Conservation (phyloP, 2,888 invertebrate genomes). For the Ecdyonurus torrentis region DNA sequence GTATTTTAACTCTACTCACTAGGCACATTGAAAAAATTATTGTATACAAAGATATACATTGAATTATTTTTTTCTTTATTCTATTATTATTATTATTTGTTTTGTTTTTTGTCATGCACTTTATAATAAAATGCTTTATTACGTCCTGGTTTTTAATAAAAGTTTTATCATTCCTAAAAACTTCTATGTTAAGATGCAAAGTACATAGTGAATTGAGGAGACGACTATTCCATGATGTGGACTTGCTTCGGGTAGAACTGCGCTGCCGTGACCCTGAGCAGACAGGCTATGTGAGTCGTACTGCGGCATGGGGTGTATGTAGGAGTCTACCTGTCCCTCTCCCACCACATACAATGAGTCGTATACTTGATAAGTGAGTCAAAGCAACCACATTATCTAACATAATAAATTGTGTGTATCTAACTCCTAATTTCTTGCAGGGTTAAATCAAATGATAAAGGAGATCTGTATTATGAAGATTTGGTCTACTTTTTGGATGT, state of each 20-base stretch:
- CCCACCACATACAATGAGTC: background rate
- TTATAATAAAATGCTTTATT: constrained; percentile 6
- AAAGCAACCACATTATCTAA: background rate
- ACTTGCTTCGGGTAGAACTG: constrained; percentile 25
- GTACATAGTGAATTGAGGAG: constrained; percentile 55
- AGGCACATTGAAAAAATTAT: too few relatives aligned
- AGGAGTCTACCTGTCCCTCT: constrained; percentile 4
- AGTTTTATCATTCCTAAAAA: too few relatives aligned
- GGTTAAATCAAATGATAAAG: constrained; percentile 43
- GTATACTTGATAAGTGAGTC: constrained; percentile 3
- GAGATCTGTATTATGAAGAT: constrained; percentile 48
- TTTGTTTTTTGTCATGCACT: constrained; percentile 4
- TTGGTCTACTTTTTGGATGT: constrained; percentile 54
- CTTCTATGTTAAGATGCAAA: constrained; percentile 34
- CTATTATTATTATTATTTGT: too few relatives aligned
- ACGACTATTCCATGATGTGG: constrained; percentile 52
- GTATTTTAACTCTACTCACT: too few relatives aligned
- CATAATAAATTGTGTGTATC: background rate
- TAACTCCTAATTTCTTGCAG: constrained; percentile 23
- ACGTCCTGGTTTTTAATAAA: too few relatives aligned
- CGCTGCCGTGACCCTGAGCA: background rate
- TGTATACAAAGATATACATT: too few relatives aligned
- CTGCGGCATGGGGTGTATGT: constrained; percentile 6
- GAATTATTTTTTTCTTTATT: too few relatives aligned
- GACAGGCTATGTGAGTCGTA: constrained; percentile 1